Conservation (phyloP, 1,140 invertebrate genomes). For the Drosophila repleta region DNA sequence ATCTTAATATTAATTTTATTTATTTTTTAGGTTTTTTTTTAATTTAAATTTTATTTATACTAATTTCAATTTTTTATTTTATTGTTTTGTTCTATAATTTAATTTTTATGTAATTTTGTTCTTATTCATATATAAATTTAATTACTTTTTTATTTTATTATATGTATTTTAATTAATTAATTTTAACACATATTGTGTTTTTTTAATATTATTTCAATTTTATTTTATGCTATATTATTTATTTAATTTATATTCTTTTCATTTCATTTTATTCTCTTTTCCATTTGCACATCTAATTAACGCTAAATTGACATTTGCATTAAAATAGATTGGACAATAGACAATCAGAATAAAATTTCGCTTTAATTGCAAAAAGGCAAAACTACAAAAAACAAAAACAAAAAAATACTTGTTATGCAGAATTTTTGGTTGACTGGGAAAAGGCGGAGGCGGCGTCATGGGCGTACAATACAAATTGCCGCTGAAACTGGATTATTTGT, state of each 20-base stretch:
- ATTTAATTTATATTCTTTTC: background rate
- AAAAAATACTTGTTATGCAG: slow-evolving; percentile 9
- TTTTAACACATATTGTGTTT: no score
- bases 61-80: slow-evolving; percentile 3
- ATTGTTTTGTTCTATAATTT: no score
- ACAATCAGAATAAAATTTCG: slow-evolving; percentile 31
- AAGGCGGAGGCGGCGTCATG: background rate
- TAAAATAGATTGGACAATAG: slow-evolving; percentile 16
- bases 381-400: slow-evolving; percentile 11
- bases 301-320: slow-evolving; percentile 42
- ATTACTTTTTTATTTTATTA: no score
- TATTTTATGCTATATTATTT: background rate
- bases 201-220: no score
- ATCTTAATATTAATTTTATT: no score
- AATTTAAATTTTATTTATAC: slow-evolving; percentile 30
- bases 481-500: slow-evolving; percentile 24
- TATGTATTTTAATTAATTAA: no score
- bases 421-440: background rate
- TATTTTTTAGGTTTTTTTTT: no score
- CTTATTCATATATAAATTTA: no score
- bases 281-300: slow-evolving; percentile 46
- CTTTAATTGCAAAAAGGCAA: slow-evolving; percentile 35
- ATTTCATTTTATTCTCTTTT: background rate
- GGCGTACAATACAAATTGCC: slow-evolving; percentile 17
- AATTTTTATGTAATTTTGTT: no score